These are phyloP conservation scores for Micropoecilia bifurca DNA, from an alignment of 2,797 vertebrate species.

Conservation along the genomic window DNA sequence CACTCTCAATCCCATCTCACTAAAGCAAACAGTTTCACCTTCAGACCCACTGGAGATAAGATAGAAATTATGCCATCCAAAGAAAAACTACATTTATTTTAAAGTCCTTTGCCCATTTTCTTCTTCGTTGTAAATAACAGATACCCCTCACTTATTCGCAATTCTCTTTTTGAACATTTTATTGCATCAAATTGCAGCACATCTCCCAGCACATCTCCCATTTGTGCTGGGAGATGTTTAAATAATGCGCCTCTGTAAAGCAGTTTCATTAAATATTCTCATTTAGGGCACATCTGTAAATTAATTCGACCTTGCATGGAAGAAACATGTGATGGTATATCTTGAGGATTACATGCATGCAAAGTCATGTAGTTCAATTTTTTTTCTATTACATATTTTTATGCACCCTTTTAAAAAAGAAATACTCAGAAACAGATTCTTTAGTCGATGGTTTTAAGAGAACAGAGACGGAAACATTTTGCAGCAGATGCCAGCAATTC, in stretches of 20 bases:
- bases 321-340: neutral
- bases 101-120: neutral
- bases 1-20: neutral
- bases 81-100: neutral
- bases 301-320: conserved; percentile 1
- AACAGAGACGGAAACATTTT: neutral
- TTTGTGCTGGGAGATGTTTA: conserved; percentile 71
- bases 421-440: neutral
- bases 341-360: neutral
- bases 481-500: neutral
- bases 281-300: conserved; percentile 2
- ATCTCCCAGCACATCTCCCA: too few relatives aligned
- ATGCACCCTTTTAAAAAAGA: neutral
- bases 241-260: conserved; percentile 31
- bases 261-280: neutral
- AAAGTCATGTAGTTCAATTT: neutral
- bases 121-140: conserved; percentile 9
- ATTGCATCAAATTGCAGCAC: conserved; percentile 59
- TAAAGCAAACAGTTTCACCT: neutral
- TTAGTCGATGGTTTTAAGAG: neutral
- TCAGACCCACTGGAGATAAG: neutral
- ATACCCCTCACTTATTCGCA: conserved; percentile 44
- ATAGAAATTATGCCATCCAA: neutral
- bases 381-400: neutral
- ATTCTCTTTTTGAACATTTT: conserved; percentile 29